Evolutionary conservation across 1,140 invertebrate species (phyloP).

Genomic region (Orchesella cincta): DNA sequence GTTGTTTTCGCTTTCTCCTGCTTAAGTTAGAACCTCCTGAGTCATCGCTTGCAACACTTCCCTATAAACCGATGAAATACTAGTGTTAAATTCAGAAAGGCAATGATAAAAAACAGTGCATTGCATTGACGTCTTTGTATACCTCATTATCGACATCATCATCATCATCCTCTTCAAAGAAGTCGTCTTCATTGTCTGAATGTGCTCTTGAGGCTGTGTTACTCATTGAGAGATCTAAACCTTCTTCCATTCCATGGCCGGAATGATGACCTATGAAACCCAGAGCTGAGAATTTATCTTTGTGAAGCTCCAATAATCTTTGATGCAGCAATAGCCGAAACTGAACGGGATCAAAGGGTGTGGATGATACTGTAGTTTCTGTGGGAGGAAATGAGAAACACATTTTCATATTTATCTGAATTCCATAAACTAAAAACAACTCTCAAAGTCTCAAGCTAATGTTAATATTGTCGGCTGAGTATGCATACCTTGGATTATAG

Average conservation of each 20-base stretch:
- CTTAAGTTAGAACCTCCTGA: constrained; percentile 45
- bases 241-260: constrained; percentile 71
- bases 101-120: not conserved
- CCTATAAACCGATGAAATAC: constrained; percentile 32
- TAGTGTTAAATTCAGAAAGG: not conserved
- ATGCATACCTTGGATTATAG: constrained; percentile 45
- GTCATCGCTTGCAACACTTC: constrained; percentile 48
- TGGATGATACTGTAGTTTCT: constrained; percentile 46
- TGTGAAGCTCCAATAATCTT: constrained; percentile 79
- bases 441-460: not conserved
- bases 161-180: constrained; percentile 56
- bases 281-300: constrained; percentile 67
- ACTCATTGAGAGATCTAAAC: constrained; percentile 64
- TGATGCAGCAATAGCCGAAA: constrained; percentile 85
- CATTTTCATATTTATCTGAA: not conserved
- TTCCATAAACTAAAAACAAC: not conserved
- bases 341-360: constrained; percentile 82
- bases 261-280: constrained; percentile 66
- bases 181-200: constrained; percentile 64
- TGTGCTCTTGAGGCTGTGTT: constrained; percentile 59
- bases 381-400: constrained; percentile 20
- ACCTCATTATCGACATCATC: constrained; percentile 59
- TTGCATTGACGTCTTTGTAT: not conserved
- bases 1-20: constrained; percentile 43
- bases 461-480: not conserved